A percentile compares a stretch with the other conserved stretches of the same genome.
phyloP scores from a whole-genome alignment of 2,888 invertebrate species.

The Helleia helle region DNA sequence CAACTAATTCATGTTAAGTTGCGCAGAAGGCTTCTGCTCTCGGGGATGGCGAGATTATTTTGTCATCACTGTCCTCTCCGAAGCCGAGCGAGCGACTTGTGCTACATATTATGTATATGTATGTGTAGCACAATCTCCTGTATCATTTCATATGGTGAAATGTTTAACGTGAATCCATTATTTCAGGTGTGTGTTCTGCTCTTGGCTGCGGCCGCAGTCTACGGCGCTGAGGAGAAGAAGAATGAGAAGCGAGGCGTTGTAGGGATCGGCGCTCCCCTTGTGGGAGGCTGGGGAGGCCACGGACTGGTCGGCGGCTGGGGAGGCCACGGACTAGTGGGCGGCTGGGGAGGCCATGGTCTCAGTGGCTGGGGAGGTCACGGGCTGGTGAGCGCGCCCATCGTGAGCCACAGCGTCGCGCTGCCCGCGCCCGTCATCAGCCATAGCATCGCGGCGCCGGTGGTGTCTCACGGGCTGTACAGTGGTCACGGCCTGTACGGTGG shows the following conservation, averaged over 20 bases:
- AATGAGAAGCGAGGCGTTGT: conserved; percentile 62
- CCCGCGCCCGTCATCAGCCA: conserved; percentile 29
- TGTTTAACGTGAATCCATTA: not conserved
- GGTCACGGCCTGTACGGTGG: conserved; percentile 3
- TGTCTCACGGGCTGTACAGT: conserved; percentile 32
- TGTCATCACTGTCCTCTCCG: too few species aligned
- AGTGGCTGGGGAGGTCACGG: conserved; percentile 18
- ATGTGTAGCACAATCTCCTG: too few species aligned
- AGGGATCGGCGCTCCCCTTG: conserved; percentile 38
- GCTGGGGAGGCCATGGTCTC: conserved; percentile 18
- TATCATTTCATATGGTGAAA: too few species aligned
- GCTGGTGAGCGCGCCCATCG: conserved; percentile 25
- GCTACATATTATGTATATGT: too few species aligned
- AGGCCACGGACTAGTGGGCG: conserved; percentile 17
- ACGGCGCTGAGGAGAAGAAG: conserved; percentile 58
- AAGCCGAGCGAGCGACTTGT: too few species aligned
- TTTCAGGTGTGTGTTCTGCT: conserved; percentile 47
- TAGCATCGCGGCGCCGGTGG: conserved; percentile 26
- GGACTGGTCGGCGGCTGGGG: conserved; percentile 20
- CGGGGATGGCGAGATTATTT: too few species aligned
- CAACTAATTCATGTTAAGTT: too few species aligned
- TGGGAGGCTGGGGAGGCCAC: conserved; percentile 32
- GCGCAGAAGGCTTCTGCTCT: too few species aligned
- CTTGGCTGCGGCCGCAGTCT: conserved; percentile 40
- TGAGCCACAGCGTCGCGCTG: conserved; percentile 27